Base-by-base conservation (phyloP, 2,888 invertebrate genomes). In the Deilephila porcellus region DNA sequence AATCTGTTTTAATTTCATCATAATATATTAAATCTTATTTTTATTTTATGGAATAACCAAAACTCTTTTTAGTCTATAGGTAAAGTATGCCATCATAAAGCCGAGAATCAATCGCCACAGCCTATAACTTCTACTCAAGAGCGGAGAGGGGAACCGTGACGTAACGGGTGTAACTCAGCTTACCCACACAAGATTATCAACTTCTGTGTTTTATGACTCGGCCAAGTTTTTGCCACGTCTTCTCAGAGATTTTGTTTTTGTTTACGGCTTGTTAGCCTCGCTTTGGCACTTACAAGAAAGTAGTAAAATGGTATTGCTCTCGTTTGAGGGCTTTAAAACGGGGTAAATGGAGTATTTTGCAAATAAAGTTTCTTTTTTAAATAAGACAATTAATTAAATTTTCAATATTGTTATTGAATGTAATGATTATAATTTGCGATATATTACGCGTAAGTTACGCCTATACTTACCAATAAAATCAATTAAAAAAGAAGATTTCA, bases 151-250 rank as follows among this genome's bases (percentile, higher is more conserved):
- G 53, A 63, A 71, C 32, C 62, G 53, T 73, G 62, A 63, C 37
- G 56, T 56, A 73, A 62, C 59, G 72, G 71, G 37, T 71, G 63
- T 60, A 71, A 73, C 56, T 11, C 71, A 75, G 77, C 79, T 79
- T 80, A 78, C 76, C 56, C 72, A 64, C 75, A 60, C 64, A 74
- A 76, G 74, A 74, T 64, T 72, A 77, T 73, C 72, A 80, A 84
- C 78, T 79, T 79, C 75, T 77, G 79, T 73, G 76, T 79, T 82
- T 83, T 86, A 85, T 77, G 82, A 79, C 76, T 78, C 77, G 17
- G 20, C 56, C 45, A 70, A 76, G 70, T 74, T 76, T 72, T 73
- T 77, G 64, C 74, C 60, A 75, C 70, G 67, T 74, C 76, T 80
- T 82, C 79, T 29, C 74, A 64, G 73, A 74, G 78, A 79, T 81